Evolutionary conservation across 2,888 invertebrate species (phyloP), one percentile per base, ranked within the genome.

Genomic region (Sussaba pulchella): DNA sequence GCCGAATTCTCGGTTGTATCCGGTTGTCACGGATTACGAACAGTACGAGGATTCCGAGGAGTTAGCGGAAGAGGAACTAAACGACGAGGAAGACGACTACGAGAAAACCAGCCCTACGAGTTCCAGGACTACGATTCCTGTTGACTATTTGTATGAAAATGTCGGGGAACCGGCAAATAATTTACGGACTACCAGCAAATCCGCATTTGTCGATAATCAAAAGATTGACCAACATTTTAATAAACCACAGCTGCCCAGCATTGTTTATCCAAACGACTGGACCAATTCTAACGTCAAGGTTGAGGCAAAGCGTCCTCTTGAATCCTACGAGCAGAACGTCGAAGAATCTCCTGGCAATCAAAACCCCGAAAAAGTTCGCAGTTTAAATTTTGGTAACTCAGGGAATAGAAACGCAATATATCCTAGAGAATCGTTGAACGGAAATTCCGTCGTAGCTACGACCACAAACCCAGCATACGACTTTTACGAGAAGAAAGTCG

Each of bases 131-230:
- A 10, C 52, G 6, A 14, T 21, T 9, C 41, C 64, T 12, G 19
- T 39, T 45, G 12, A 54, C 17, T 59, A 75, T 61, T 61, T 50
- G n/a, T 45, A 67, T 54, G 71, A 72, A 0, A 57, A 52, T 6
- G 14, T 6, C 0, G 66, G 21, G 2, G 5, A 10, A 1, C 31
- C 21, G 19, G 12, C 21, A 36, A 43, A 9, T 39, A 2, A 12
- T 4, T 6, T 4, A 43, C 14, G 19, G 45, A 26, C 41, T 17
- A 31, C 12, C 6, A 17, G 43, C 4, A 43, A 24, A 52, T 8
- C 26, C n/a, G 19, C 19, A 8, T 41, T 57, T 14, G 10, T 17
- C 1, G 57, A 31, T 54, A 9, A 31, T 24, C 12, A 36, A 24
- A 61, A 17, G 1, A 21, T 21, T 39, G 39, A 67, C 39, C 24